A percentile compares a stretch with the other conserved stretches of the same genome.
phyloP scores from a whole-genome alignment of 2,113 vertebrate genomes.

The western clawed frog (Xenopus tropicalis) region UCB_Xtro_10.0 CM004443.2:36913501-36914000 shows the following conservation, averaged over 20 bases:
- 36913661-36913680: no score
- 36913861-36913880: neutral
- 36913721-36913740: slow-evolving; percentile 3
- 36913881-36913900: neutral
- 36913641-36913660: no score
- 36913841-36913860: neutral
- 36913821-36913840: neutral
- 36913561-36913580: neutral
- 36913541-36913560: slow-evolving; percentile 7
- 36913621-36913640: neutral
- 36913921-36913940: no score
- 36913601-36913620: neutral
- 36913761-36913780: slow-evolving; percentile 1
- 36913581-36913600: neutral
- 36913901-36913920: neutral
- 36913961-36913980: no score
- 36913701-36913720: neutral
- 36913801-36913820: neutral
- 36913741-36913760: neutral
- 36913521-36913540: neutral
- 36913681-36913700: neutral
- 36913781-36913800: neutral
- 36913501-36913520: no score
- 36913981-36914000: no score
- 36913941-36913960: no score